Evolutionary conservation across 35 echinoderm and acorn worm species (phyloP).

Genomic region (Lytechinus variegatus): DNA sequence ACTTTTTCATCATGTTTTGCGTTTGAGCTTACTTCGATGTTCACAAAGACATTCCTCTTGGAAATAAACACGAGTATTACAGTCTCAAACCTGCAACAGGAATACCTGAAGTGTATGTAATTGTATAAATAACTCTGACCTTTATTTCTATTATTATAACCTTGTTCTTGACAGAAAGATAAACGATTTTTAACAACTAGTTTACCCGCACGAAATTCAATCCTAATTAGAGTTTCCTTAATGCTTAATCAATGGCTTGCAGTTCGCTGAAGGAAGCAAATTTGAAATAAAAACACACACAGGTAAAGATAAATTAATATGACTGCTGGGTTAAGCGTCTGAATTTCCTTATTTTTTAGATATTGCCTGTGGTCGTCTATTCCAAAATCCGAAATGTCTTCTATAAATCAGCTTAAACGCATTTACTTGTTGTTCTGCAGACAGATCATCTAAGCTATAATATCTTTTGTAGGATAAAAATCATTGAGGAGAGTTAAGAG

Average conservation of each 20-base stretch:
- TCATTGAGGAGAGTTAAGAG: too few species aligned
- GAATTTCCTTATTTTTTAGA: background rate
- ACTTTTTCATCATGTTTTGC: background rate
- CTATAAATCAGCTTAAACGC: too few species aligned
- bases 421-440: too few species aligned
- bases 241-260: background rate
- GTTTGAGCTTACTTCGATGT: background rate
- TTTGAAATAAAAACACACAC: background rate
- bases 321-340: background rate
- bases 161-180: background rate
- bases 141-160: background rate
- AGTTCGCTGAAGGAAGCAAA: background rate
- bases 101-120: background rate
- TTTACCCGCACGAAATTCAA: background rate
- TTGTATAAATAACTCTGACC: slow-evolving; percentile 8
- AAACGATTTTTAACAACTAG: slow-evolving; percentile 5
- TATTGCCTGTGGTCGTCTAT: background rate
- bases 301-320: background rate
- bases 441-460: too few species aligned
- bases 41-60: background rate
- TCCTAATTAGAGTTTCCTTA: background rate
- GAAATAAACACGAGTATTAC: background rate
- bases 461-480: too few species aligned
- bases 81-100: background rate
- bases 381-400: background rate